Conservation (phyloP, 2,888 invertebrate species). For the Sminthurides aquaticus region DNA sequence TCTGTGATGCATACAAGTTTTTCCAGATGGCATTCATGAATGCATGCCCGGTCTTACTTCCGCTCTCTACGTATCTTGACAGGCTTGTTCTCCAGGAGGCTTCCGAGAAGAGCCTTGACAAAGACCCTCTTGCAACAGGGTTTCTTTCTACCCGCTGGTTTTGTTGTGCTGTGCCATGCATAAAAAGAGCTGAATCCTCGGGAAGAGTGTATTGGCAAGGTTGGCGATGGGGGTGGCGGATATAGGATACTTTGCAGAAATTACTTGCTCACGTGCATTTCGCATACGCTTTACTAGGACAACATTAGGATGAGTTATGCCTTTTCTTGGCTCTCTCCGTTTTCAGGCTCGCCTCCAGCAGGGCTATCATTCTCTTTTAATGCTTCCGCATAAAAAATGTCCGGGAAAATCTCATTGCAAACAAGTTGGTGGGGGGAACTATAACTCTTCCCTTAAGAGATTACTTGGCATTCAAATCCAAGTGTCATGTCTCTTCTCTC, state of each 20-base stretch:
- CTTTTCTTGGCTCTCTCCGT: background rate
- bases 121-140: too few species aligned
- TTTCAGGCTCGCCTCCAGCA: background rate
- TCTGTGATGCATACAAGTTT: background rate
- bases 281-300: constrained; percentile 4
- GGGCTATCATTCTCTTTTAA: constrained; percentile 4
- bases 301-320: constrained; percentile 8
- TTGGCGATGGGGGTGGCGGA: too few species aligned
- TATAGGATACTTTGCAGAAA: background rate
- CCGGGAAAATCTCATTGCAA: background rate
- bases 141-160: too few species aligned
- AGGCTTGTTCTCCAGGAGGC: too few species aligned
- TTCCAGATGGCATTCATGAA: constrained; percentile 4
- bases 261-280: constrained; percentile 4
- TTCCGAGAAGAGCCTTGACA: too few species aligned
- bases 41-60: background rate
- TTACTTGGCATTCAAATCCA: constrained; percentile 8
- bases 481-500: constrained; percentile 1
- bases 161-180: too few species aligned
- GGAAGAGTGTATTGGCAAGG: too few species aligned
- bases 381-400: constrained; percentile 4
- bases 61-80: too few species aligned
- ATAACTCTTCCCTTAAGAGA: constrained; percentile 3
- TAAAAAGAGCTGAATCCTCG: too few species aligned
- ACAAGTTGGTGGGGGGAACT: too few species aligned